Conservation (phyloP, 2,113 vertebrate genomes). For the Emydura subglobosa region DNA sequence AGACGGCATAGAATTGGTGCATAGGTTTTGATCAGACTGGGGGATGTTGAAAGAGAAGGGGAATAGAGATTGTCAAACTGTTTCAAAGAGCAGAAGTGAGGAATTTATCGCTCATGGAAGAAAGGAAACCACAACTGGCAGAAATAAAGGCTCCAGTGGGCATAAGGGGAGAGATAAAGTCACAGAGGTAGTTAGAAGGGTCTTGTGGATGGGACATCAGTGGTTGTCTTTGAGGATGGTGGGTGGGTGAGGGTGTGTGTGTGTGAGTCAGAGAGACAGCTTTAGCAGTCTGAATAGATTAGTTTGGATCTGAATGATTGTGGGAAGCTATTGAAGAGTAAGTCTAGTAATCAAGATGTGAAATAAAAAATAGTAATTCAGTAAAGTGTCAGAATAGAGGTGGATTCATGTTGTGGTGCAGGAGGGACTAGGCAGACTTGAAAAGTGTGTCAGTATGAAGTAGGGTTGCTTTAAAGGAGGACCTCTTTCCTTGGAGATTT, state of each 20-base stretch:
- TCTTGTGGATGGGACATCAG: background rate
- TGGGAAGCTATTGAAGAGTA: background rate
- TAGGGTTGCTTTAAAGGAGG: background rate
- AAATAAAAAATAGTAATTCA: background rate
- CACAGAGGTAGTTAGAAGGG: rapidly evolving
- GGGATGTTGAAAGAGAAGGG: background rate
- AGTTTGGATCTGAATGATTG: background rate
- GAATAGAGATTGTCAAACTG: background rate
- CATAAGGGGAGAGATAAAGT: background rate
- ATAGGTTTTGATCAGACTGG: background rate
- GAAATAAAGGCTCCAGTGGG: background rate
- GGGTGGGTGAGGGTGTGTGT: background rate
- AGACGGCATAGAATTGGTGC: background rate
- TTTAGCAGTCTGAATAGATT: background rate
- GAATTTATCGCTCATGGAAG: background rate
- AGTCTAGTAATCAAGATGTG: background rate
- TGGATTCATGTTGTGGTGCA: background rate
- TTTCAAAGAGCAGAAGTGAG: background rate
- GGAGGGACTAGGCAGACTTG: background rate
- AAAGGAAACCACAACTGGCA: background rate
- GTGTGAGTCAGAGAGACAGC: background rate
- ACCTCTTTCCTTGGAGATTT: background rate
- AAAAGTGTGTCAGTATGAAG: background rate
- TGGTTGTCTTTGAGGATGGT: background rate
- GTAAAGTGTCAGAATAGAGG: background rate